phyloP scores from a whole-genome alignment of 2,797 vertebrate genomes.

The Oreonectes daqikongensis region DNA sequence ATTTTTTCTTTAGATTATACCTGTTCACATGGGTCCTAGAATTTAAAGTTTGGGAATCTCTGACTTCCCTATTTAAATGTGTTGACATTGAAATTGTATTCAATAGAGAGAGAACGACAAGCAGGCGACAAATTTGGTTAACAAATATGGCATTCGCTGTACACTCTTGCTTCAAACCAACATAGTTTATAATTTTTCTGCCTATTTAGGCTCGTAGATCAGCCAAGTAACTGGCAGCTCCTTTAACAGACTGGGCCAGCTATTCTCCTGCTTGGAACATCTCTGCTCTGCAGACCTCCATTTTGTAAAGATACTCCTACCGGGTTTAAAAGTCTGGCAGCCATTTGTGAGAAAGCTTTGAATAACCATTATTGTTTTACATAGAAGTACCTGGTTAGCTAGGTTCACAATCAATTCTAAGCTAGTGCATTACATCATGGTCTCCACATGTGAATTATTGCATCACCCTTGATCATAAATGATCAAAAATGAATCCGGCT shows the following conservation, averaged over 20 bases:
- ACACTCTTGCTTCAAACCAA: background rate
- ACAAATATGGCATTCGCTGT: conserved; percentile 4
- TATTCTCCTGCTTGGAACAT: conserved; percentile 28
- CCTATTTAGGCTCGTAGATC: conserved; percentile 14
- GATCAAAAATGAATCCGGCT: background rate
- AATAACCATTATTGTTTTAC: background rate
- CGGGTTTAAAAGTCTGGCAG: conserved; percentile 52
- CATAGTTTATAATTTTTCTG: background rate
- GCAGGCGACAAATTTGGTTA: conserved; percentile 21
- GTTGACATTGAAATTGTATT: conserved; percentile 13
- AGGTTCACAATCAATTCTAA: background rate
- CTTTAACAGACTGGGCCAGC: conserved; percentile 32
- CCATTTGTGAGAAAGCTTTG: conserved; percentile 55
- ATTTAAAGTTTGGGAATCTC: too few relatives aligned
- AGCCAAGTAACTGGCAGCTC: background rate
- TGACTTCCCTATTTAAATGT: background rate
- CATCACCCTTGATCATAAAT: conserved; percentile 21
- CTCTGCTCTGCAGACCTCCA: conserved; percentile 54
- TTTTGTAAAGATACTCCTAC: conserved; percentile 57
- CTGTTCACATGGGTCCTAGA: background rate
- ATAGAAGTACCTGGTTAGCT: background rate
- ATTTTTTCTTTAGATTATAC: too few relatives aligned
- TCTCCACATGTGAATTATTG: background rate
- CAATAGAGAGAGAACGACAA: background rate
- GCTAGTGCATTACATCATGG: background rate